These are phyloP conservation scores for Dendroctonus valens DNA, from an alignment of 1,140 invertebrate genomes.

Conservation along the genomic window DNA sequence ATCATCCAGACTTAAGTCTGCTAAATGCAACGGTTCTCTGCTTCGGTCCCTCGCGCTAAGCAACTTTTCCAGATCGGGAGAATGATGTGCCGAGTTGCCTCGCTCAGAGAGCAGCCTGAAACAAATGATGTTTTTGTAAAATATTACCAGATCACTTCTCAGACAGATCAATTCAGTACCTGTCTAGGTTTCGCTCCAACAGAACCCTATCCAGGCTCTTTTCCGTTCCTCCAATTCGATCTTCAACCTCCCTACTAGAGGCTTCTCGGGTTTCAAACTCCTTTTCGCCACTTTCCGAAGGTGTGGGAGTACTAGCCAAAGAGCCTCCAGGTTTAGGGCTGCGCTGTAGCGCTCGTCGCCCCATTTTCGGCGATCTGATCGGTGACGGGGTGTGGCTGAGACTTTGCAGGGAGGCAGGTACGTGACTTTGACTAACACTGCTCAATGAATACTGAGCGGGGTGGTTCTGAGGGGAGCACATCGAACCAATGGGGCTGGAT, in stretches of 20 bases:
- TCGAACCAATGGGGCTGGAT: conserved; percentile 41
- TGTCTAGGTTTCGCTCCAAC: conserved; percentile 60
- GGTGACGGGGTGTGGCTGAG: conserved; percentile 38
- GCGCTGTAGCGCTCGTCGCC: conserved; percentile 54
- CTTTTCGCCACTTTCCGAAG: conserved; percentile 37
- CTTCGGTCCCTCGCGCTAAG: conserved; percentile 58
- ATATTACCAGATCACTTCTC: neutral
- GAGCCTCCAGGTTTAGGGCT: conserved; percentile 46
- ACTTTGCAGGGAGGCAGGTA: conserved; percentile 6
- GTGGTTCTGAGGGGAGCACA: conserved; percentile 18
- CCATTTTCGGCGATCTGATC: conserved; percentile 59
- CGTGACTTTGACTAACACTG: conserved; percentile 32
- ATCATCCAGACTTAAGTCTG: conserved; percentile 54
- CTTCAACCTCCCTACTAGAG: conserved; percentile 18
- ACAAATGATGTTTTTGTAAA: conserved; percentile 35
- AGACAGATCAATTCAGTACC: too few species aligned
- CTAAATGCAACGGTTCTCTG: conserved; percentile 59
- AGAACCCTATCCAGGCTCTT: conserved; percentile 59
- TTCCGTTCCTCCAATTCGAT: conserved; percentile 41
- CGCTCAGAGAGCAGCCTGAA: conserved; percentile 50
- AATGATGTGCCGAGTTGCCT: conserved; percentile 34
- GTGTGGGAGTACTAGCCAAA: conserved; percentile 47
- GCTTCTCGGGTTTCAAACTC: conserved; percentile 9
- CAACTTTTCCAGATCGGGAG: conserved; percentile 53
- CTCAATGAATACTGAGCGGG: conserved; percentile 25